Evolutionary conservation across 2,888 invertebrate genomes (phyloP), one percentile per base, ranked within the genome.

Genomic region (Meliscaeva auricollis): DNA sequence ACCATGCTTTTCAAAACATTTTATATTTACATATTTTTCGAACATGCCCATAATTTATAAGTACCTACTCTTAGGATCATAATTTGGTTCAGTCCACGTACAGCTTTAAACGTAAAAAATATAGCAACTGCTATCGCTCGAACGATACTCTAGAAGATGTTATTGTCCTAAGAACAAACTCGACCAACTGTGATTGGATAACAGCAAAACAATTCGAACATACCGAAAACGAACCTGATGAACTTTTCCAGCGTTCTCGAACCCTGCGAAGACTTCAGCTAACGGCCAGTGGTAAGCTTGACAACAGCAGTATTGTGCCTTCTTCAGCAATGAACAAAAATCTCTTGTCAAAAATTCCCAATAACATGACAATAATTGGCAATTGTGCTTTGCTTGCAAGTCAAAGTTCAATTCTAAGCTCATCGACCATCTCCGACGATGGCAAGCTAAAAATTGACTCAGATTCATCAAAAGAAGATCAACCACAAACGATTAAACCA

Each of bases 81-180:
- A 92, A 92, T 87, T 88, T 92, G 88, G 90, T 90, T 87, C 91
- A 92, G 88, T 91, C 92, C 44, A 90, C 90, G 22, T 92, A 92
- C 89, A 91, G 91, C 87, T 91, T 90, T 88, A 91, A 91, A 87
- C 88, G 90, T 20, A 92, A 91, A 88, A 91, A 91, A 87, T 90
- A 89, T 78, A 89, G 88, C 68, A 90, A 89, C 70, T 89, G 87
- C 48, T 91, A 92, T 85, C 87, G 87, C 15, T 88, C 87, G 5
- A 91, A 91, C 3, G 91, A 91, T 15, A 90, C 90, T 60, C 88
- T 92, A 48, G 92, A 92, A 85, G 91, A 91, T 87, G 90, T 92
- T 15, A 90, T 91, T 88, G 90, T 92, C 69, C 87, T 92, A 69
- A 90, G 91, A 78, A 91, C 92, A 35, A 91, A 91, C 87, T 89